Evolutionary conservation across 2,888 invertebrate genomes (phyloP).

Genomic region (Eristalis tenax): DNA sequence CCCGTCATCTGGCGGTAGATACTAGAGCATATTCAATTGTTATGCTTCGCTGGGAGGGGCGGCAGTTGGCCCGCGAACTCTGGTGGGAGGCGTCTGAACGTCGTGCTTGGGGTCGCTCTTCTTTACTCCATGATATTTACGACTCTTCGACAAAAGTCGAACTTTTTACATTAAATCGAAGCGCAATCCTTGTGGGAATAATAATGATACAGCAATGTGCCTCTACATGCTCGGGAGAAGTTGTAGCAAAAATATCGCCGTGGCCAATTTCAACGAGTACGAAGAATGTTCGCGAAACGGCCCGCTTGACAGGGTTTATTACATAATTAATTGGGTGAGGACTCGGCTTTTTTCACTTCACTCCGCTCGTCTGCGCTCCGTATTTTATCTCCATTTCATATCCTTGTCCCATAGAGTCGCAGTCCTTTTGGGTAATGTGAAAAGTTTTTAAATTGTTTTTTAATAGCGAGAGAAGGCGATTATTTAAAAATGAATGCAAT

Average conservation of each 20-base stretch:
- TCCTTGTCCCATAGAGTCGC: constrained; percentile 10
- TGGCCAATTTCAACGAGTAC: constrained; percentile 43
- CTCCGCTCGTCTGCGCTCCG: not conserved
- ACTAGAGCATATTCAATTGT: constrained; percentile 57
- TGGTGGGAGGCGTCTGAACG: not conserved
- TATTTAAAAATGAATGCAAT: constrained; percentile 68
- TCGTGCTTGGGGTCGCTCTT: not conserved
- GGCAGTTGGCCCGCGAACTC: not conserved
- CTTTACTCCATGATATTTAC: constrained; percentile 62
- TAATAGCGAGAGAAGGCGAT: constrained; percentile 56
- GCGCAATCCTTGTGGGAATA: constrained; percentile 66
- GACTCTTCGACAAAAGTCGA: constrained; percentile 62
- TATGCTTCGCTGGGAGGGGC: constrained; percentile 49
- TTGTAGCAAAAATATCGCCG: constrained; percentile 42
- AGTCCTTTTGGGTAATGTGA: constrained; percentile 59
- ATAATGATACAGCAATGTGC: constrained; percentile 59
- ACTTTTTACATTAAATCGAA: constrained; percentile 68
- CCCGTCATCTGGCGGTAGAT: constrained; percentile 54
- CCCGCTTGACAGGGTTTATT: constrained; percentile 67
- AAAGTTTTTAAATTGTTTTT: constrained; percentile 71
- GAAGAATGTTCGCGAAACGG: constrained; percentile 45
- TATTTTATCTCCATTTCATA: constrained; percentile 8
- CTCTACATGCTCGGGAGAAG: constrained; percentile 18
- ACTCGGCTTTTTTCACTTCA: constrained; percentile 11
- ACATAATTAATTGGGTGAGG: constrained; percentile 69